Evolutionary conservation across 2,888 invertebrate species (phyloP).

Genomic region (Scelioninae gen. 1): DNA sequence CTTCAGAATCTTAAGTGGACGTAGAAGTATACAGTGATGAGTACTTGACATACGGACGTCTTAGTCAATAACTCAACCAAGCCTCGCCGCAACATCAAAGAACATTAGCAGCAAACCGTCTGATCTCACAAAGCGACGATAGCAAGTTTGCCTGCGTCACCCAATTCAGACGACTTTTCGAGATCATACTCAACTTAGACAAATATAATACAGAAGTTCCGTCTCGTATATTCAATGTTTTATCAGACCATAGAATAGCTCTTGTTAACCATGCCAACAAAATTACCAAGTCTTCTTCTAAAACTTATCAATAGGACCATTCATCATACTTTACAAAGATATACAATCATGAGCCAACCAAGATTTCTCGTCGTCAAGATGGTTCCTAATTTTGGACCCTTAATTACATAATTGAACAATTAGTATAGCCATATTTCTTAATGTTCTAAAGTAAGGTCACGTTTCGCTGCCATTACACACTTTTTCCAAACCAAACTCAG

Average conservation of each 20-base stretch:
- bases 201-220: conserved; percentile 52
- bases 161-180: conserved; percentile 59
- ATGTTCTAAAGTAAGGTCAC: conserved; percentile 9
- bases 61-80: conserved; percentile 61
- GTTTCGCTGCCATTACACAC: background rate
- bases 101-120: conserved; percentile 57
- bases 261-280: conserved; percentile 32
- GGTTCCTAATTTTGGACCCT: conserved; percentile 21
- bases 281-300: conserved; percentile 2
- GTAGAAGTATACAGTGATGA: conserved; percentile 59
- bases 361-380: background rate
- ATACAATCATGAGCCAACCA: conserved; percentile 5
- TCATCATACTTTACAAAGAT: conserved; percentile 14
- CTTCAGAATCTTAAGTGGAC: conserved; percentile 56
- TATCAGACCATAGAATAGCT: conserved; percentile 43
- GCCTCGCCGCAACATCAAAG: conserved; percentile 63
- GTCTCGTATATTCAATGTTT: conserved; percentile 48
- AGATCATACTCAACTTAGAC: conserved; percentile 52
- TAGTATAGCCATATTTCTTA: background rate
- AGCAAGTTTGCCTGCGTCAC: conserved; percentile 51
- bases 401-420: conserved; percentile 36
- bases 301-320: conserved; percentile 24
- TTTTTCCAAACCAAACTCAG: conserved; percentile 8
- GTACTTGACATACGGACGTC: conserved; percentile 64
- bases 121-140: conserved; percentile 62